Evolutionary conservation across 2,113 vertebrate genomes (phyloP), one percentile per base, ranked within the genome.

Genomic region (Ammodramus savannarum): DNA sequence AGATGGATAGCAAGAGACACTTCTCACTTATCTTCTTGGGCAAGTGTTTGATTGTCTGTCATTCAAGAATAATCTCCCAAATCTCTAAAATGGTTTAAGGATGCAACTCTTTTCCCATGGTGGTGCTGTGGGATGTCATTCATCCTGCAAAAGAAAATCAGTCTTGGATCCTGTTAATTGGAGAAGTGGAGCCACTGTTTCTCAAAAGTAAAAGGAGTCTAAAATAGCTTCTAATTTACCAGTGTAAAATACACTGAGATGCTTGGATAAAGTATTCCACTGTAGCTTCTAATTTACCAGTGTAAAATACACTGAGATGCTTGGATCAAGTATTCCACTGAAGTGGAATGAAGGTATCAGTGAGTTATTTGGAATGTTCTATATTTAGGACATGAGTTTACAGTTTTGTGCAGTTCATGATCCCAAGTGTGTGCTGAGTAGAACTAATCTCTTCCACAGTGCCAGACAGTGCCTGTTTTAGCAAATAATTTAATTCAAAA

Each of bases 401-500:
- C 87, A 68, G 77, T 96, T 96, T 94, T 95, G 39, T 94, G 57
- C 65, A 65, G 85, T 91, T 95, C 89, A 91, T 75, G 91, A 97
- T 95, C 87, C 85, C 82, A 38, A 78, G 63, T 34, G 85, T 87
- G 78, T 92, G 82, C 90, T 41, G 90, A 83, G 57, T 74, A 66
- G 87, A 90, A 34, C 65, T 94, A 39, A 89, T 94, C 85, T 87
- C 87, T 95, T 62, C 12, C 78, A 48, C 23, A 48, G 85, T 91
- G 95, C 90, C 83, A 95, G 94, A 96, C 93, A 90, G 91, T 67
- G 85, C 85, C 85, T 92, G 92, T 93, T 96, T 96, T 94, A 95
- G 93, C 91, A 95, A 96, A 96, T 95, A 97, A 96, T 96, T 96
- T 80, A 94, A 94, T 96, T 94, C 95, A 84, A 83, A 94, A 71